Base-by-base conservation (phyloP, 2,888 invertebrate species). In the Parascotia fuliginaria region DNA sequence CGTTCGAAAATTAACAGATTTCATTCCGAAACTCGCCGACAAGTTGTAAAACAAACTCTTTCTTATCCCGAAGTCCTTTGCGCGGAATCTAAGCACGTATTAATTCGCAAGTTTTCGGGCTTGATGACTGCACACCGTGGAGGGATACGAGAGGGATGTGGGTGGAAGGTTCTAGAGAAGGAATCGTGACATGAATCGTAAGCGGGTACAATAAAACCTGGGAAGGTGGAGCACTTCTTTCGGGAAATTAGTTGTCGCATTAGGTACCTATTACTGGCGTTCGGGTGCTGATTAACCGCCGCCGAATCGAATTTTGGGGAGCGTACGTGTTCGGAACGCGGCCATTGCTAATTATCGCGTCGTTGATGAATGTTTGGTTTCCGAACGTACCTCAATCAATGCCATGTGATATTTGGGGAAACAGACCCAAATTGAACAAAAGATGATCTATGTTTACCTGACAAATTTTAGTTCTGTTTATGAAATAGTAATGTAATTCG, bases 201-300 rank as follows among this genome's bases (percentile, higher is more conserved):
- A 88, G 72, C 63, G 72, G 65, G 75, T 51, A 76, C 83, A 79
- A 84, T 87, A 83, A 87, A 85, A 79, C 75, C 73, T 68, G 70
- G 61, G 48, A 73, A 81, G 79, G 82, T 79, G 73, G 74, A 75
- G 76, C 77, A 82, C 73, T 81, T 81, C 81, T 80, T 83, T 77
- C 81, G 83, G 86, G 87, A 87, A 89, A 89, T 89, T 87, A 87
- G 84, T 85, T 89, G 89, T 87, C 89, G 86, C 87, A 87, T 87
- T 89, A 87, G 74, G 79, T 80, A 75, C 71, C 79, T 76, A 87
- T 86, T 85, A 85, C 76, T 73, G 73, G 62, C 69, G 60, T 74
- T 75, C 68, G 68, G 55, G 67, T 53, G 63, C 74, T 84, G 82
- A 85, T 85, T 80, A 82, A 75, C 77, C 61, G 63, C 43, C 55